These are phyloP conservation scores for Laspeyria flexula DNA, from an alignment of 2,888 invertebrate species.

Conservation along the genomic window DNA sequence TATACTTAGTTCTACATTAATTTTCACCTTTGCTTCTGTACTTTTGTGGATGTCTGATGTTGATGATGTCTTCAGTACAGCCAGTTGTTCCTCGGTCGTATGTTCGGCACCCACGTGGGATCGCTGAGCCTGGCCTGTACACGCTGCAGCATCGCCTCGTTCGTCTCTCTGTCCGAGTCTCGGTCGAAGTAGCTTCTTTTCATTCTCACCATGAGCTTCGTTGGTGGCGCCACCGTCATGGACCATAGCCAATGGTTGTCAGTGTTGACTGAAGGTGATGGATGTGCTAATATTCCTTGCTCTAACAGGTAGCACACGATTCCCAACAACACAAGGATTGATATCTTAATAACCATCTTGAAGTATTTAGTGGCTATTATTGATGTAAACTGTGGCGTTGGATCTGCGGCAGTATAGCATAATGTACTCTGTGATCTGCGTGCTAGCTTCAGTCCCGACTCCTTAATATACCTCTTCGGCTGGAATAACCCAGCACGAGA, in stretches of 20 bases:
- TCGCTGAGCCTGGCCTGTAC: constrained; percentile 26
- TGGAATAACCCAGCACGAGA: constrained; percentile 24
- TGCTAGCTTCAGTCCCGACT: background rate
- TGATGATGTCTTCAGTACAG: background rate
- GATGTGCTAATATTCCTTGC: constrained; percentile 4
- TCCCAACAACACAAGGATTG: constrained; percentile 5
- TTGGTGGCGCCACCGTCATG: background rate
- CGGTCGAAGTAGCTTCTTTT: constrained; percentile 42
- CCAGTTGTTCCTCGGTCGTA: constrained; percentile 10
- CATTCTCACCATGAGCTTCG: constrained; percentile 1
- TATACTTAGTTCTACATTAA: too few species aligned
- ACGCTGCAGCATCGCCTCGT: constrained; percentile 29
- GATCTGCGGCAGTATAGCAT: too few species aligned
- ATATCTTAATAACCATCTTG: constrained; percentile 12
- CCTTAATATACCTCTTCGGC: constrained; percentile 1
- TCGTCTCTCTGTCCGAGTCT: constrained; percentile 27
- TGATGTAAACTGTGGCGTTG: too few species aligned
- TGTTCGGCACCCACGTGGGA: constrained; percentile 45
- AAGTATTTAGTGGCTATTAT: too few species aligned
- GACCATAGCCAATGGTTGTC: constrained; percentile 27
- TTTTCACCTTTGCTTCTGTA: too few species aligned
- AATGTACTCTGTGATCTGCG: too few species aligned
- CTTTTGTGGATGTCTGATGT: too few species aligned
- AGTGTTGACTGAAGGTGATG: constrained; percentile 29
- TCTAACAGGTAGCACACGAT: constrained; percentile 35